Percentiles rank a stretch among this genome's conserved stretches.
Evolutionary conservation across 1,140 invertebrate genomes (phyloP).

Genomic region (Orius laevigatus): DNA sequence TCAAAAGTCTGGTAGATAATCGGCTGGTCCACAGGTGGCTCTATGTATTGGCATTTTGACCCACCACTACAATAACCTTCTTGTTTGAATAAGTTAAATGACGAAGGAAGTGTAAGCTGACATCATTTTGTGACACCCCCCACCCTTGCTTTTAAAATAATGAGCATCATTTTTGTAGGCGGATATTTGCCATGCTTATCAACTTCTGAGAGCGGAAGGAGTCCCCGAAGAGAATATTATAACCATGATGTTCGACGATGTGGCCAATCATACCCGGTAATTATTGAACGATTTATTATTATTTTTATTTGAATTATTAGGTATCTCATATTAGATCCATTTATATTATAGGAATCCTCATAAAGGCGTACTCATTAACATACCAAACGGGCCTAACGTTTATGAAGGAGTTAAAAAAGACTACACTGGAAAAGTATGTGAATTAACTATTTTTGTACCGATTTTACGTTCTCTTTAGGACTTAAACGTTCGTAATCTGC

Average conservation of each 20-base stretch:
- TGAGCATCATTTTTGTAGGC: conserved; percentile 27
- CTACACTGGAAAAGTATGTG: conserved; percentile 32
- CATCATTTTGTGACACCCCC: too few species aligned
- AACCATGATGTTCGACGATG: conserved; percentile 48
- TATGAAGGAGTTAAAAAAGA: conserved; percentile 40
- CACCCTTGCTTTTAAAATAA: too few species aligned
- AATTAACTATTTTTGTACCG: background rate
- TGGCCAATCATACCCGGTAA: conserved; percentile 37
- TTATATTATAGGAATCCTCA: conserved; percentile 37
- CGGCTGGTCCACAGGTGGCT: too few species aligned
- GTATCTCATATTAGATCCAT: too few species aligned
- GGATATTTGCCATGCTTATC: conserved; percentile 45
- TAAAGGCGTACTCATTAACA: conserved; percentile 40
- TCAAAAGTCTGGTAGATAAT: too few species aligned
- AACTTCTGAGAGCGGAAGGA: conserved; percentile 38
- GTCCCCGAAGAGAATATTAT: conserved; percentile 40
- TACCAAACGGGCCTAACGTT: conserved; percentile 39
- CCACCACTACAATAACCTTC: too few species aligned
- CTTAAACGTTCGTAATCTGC: conserved; percentile 27
- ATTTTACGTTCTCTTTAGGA: background rate
- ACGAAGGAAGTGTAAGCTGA: too few species aligned
- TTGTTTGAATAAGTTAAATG: too few species aligned
- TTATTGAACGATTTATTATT: too few species aligned
- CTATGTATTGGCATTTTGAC: too few species aligned
- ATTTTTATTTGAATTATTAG: too few species aligned